Conservation (phyloP, 1,140 invertebrate species). For the Sycobia sp. region DNA sequence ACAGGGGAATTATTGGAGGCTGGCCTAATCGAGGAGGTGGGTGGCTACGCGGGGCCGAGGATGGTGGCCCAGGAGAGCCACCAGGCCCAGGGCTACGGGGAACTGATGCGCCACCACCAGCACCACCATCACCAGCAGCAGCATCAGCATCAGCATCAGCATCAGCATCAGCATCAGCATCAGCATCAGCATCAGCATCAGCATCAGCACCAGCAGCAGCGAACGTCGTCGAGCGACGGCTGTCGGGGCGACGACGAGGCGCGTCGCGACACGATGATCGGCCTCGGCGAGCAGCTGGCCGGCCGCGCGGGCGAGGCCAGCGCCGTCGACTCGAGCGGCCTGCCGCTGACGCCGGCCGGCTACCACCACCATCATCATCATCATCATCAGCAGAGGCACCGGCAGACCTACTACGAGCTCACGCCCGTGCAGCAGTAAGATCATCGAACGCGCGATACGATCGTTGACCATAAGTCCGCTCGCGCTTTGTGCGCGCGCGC, state of each 20-base stretch:
- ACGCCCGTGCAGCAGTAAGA: slow-evolving; percentile 54
- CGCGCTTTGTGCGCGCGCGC: background rate
- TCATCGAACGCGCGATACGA: too few relatives aligned
- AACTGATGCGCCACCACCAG: slow-evolving; percentile 37
- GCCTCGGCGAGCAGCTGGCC: slow-evolving; percentile 52
- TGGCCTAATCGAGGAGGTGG: background rate
- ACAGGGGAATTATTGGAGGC: too few relatives aligned
- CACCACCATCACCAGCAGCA: slow-evolving; percentile 31
- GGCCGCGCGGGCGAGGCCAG: too few relatives aligned
- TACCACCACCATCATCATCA: background rate
- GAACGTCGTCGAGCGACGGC: slow-evolving; percentile 38
- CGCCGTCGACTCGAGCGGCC: background rate
- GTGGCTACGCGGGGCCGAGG: slow-evolving; percentile 32
- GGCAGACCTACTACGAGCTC: slow-evolving; percentile 52
- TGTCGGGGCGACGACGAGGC: slow-evolving; percentile 27
- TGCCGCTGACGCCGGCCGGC: background rate
- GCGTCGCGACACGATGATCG: slow-evolving; percentile 51
- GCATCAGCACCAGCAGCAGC: too few relatives aligned
- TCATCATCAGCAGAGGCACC: slow-evolving; percentile 33
- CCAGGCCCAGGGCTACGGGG: slow-evolving; percentile 34
- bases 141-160: slow-evolving; percentile 31
- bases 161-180: too few relatives aligned
- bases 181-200: too few relatives aligned
- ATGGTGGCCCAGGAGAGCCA: slow-evolving; percentile 42
- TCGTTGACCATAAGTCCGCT: too few relatives aligned